Conservation (phyloP, 2,888 invertebrate genomes). For the Drosophila nigritarsus region DNA sequence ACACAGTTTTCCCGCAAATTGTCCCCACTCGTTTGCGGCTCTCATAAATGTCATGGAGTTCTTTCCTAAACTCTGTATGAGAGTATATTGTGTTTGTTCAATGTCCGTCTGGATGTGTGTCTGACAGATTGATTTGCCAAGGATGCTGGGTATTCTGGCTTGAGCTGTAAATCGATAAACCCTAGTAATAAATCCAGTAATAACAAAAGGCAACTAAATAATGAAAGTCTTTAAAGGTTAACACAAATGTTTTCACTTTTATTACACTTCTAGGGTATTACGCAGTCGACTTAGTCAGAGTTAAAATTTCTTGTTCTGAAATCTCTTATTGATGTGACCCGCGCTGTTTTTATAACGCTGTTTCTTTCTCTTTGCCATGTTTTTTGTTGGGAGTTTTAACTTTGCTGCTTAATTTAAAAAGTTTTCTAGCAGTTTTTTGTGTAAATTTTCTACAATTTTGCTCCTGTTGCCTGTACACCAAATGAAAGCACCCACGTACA, state of each 20-base stretch:
- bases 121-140: neutral
- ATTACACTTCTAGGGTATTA: neutral
- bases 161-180: neutral
- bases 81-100: neutral
- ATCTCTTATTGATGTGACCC: slow-evolving; percentile 18
- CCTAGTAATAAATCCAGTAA: too few species aligned
- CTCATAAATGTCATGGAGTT: slow-evolving; percentile 68
- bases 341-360: slow-evolving; percentile 12
- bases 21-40: slow-evolving; percentile 47
- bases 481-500: slow-evolving; percentile 41
- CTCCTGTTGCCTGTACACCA: slow-evolving; percentile 17
- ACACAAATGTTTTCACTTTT: neutral
- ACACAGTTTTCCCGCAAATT: slow-evolving; percentile 25
- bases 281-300: neutral
- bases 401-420: slow-evolving; percentile 78
- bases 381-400: slow-evolving; percentile 70
- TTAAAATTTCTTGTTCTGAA: slow-evolving; percentile 20
- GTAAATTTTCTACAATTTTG: slow-evolving; percentile 66
- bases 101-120: neutral
- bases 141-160: neutral
- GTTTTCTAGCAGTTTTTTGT: slow-evolving; percentile 64
- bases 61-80: slow-evolving; percentile 27
- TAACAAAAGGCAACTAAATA: neutral
- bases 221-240: neutral
- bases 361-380: slow-evolving; percentile 7